Evolutionary conservation across 2,888 invertebrate species (phyloP).

Genomic region (Chironomus tentans): DNA sequence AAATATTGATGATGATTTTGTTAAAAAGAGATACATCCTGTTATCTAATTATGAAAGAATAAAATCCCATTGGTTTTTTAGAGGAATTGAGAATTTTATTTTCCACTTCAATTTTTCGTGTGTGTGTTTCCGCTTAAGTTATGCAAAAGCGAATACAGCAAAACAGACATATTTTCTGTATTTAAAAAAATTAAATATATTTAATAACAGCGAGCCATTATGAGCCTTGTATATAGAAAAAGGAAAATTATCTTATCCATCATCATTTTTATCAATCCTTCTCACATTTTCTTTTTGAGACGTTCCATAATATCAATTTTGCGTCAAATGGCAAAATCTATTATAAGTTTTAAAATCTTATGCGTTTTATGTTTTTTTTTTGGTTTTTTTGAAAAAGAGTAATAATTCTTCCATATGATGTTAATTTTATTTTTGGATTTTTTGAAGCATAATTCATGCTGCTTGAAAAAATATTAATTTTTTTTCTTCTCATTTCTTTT

Average conservation of each 20-base stretch:
- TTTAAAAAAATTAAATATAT: neutral
- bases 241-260: neutral
- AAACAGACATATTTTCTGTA: neutral
- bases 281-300: neutral
- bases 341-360: constrained; percentile 10
- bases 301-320: neutral
- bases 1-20: no score
- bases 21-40: no score
- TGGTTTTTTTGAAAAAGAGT: constrained; percentile 11
- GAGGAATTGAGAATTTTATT: no score
- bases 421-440: neutral
- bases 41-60: no score
- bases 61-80: no score
- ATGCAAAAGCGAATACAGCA: neutral
- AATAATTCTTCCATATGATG: constrained; percentile 24
- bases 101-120: no score
- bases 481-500: no score
- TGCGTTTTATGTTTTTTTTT: neutral
- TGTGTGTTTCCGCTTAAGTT: neutral
- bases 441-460: neutral
- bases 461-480: neutral
- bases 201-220: neutral
- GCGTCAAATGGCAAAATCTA: constrained; percentile 2
- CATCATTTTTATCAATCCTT: neutral
- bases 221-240: neutral